Evolutionary conservation across 2,113 vertebrate species (phyloP).

Genomic region (Parus major): DNA sequence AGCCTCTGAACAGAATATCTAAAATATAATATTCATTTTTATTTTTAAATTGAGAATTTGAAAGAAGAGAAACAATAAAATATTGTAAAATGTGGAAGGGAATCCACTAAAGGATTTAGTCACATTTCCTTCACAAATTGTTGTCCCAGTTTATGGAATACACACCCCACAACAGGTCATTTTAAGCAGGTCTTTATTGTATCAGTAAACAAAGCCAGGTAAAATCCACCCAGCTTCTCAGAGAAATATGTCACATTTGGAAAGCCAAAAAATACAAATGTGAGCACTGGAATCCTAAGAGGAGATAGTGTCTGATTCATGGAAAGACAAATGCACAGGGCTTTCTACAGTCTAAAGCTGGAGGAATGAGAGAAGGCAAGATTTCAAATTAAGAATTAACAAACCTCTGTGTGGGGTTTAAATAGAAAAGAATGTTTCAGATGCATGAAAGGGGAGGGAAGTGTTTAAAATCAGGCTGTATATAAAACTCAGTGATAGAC

Average conservation of each 20-base stretch:
- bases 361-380: not conserved
- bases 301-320: not conserved
- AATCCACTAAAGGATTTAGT: not conserved
- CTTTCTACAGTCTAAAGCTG: not conserved
- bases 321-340: not conserved
- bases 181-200: not conserved
- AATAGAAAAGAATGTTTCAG: not conserved
- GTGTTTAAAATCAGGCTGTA: not conserved
- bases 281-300: not conserved
- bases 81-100: not conserved
- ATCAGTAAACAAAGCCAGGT: not conserved
- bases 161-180: not conserved
- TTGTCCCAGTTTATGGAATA: not conserved
- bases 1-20: not conserved
- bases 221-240: not conserved
- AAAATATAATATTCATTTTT: not conserved
- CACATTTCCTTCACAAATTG: not conserved
- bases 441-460: not conserved
- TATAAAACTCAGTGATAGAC: not conserved
- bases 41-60: not conserved
- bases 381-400: not conserved
- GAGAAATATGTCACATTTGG: not conserved
- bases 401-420: not conserved
- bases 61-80: not conserved
- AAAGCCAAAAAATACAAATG: not conserved